Percentiles rank a stretch among this genome's conserved stretches.
These are phyloP conservation scores for Metellina segmentata DNA, from an alignment of 2,888 invertebrate species.

Conservation along the genomic window DNA sequence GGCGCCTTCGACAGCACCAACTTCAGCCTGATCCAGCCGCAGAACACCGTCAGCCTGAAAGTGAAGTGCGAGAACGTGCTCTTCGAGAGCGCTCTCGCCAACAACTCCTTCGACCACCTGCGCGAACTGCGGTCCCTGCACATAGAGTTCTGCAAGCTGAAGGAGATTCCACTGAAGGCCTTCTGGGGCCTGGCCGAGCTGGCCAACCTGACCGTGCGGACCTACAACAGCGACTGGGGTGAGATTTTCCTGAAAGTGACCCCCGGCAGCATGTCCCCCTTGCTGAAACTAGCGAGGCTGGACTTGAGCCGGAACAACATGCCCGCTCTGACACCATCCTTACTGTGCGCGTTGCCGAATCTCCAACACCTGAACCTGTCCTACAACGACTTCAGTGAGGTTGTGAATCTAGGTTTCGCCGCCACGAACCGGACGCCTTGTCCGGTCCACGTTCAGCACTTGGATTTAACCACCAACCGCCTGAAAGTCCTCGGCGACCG, in stretches of 20 bases:
- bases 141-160: slow-evolving; percentile 90
- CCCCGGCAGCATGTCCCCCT: slow-evolving; percentile 74
- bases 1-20: slow-evolving; percentile 93
- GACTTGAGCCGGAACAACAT: slow-evolving; percentile 78
- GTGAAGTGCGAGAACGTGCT: slow-evolving; percentile 85
- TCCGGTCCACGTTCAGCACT: slow-evolving; percentile 76
- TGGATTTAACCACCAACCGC: slow-evolving; percentile 84
- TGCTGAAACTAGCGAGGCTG: slow-evolving; percentile 74
- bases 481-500: slow-evolving; percentile 89
- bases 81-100: slow-evolving; percentile 78
- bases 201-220: slow-evolving; percentile 77
- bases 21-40: slow-evolving; percentile 92
- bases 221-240: slow-evolving; percentile 78
- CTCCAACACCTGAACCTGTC: slow-evolving; percentile 77
- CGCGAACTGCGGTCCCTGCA: slow-evolving; percentile 88
- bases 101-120: slow-evolving; percentile 81
- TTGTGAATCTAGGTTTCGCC: slow-evolving; percentile 77
- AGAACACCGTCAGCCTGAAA: slow-evolving; percentile 89
- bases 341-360: slow-evolving; percentile 77
- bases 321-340: slow-evolving; percentile 72
- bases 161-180: slow-evolving; percentile 87
- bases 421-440: slow-evolving; percentile 73
- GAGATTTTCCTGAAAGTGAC: slow-evolving; percentile 76
- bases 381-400: slow-evolving; percentile 77
- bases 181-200: slow-evolving; percentile 77